Evolutionary conservation across 1,140 invertebrate genomes (phyloP).

Genomic region (Drosophila neocordata): DNA sequence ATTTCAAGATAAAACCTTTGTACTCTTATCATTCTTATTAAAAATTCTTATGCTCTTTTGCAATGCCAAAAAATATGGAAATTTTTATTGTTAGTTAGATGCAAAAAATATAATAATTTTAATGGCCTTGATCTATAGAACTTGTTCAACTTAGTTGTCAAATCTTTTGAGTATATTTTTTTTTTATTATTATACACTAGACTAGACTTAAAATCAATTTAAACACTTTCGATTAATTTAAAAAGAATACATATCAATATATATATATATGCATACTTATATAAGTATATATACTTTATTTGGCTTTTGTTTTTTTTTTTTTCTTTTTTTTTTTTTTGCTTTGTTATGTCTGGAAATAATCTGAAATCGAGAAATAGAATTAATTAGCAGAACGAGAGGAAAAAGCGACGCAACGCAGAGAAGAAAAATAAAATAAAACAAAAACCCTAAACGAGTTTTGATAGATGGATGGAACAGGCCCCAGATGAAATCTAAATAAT

Average conservation of each 20-base stretch:
- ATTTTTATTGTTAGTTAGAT: not conserved
- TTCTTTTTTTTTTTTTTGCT: not conserved
- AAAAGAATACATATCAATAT: not conserved
- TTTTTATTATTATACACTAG: not conserved
- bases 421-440: conserved; percentile 5
- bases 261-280: not conserved
- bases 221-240: conserved; percentile 9
- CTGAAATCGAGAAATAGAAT: conserved; percentile 4
- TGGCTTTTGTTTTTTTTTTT: no score
- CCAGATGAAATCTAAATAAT: not conserved
- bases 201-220: not conserved
- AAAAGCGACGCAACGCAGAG: not conserved
- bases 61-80: no score
- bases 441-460: conserved; percentile 15
- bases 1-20: no score
- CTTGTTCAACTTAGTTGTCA: not conserved
- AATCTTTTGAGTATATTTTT: no score
- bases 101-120: not conserved
- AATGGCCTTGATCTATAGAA: conserved; percentile 1
- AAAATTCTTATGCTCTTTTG: no score
- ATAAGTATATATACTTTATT: no score
- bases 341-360: conserved; percentile 9
- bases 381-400: not conserved
- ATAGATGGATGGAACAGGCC: not conserved
- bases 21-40: no score